Evolutionary conservation across 2,113 vertebrate species (phyloP), one percentile per base, ranked within the genome.

Genomic region (Antigone vipio): DNA sequence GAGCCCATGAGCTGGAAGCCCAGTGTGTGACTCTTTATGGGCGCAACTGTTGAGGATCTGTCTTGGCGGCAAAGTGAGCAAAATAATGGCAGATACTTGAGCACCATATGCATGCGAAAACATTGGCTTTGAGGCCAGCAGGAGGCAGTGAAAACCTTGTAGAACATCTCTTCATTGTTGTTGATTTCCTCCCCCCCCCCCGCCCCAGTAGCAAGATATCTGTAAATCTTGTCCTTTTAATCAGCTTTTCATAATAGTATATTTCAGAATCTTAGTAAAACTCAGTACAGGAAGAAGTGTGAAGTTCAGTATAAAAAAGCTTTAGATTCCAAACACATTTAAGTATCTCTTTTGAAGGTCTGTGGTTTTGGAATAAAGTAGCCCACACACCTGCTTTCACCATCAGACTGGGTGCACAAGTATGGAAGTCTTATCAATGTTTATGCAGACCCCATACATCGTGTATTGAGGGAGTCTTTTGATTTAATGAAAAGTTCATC

Each of bases 191-290:
- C 9, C 38, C 9, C 38, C 38, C 38, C 38, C 38, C 1, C 2
- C 24, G 53, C 9, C 20, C 83, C 88, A 76, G 62, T 77, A 85
- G 74, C 49, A 34, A 50, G 42, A 75, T 38, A 26, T 85, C 85
- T 93, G 66, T 49, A 93, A 96, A 88, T 91, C 64, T 89, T 95
- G 67, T 89, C 59, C 34, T 90, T 96, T 96, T 93, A 78, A 95
- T 82, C 72, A 94, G 19, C 34, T 94, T 91, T 86, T 93, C 68
- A 91, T 95, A 93, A 86, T 52, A 49, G 64, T 29, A 11, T 85
- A 90, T 95, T 96, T 96, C 72, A 96, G 74, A 92, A 94, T 95
- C 90, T 90, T 95, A 74, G 87, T 93, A 94, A 95, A 97, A 93
- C 55, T 88, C 42, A 40, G 50, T 82, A 83, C 42, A 93, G 83